Conservation (phyloP, 2,797 vertebrate genomes). For the Diglossa cyanea region DNA sequence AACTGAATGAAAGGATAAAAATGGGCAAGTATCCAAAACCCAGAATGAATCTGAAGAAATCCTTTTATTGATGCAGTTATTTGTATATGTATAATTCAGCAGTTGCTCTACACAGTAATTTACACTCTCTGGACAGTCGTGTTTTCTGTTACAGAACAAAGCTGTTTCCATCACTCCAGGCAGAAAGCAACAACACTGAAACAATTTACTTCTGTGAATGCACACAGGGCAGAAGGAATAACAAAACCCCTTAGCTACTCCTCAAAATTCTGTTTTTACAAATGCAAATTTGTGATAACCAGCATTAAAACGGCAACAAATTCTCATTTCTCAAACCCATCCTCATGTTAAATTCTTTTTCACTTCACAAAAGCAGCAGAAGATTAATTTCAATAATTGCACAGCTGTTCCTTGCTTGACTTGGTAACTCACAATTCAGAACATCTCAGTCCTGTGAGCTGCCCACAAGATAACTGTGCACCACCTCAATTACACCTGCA, state of each 20-base stretch:
- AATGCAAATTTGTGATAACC: not conserved
- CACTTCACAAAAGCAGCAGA: not conserved
- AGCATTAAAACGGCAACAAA: not conserved
- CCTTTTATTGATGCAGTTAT: constrained; percentile 16
- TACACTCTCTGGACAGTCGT: not conserved
- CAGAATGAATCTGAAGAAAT: not conserved
- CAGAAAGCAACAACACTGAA: not conserved
- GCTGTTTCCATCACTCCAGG: not conserved
- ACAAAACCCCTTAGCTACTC: not conserved
- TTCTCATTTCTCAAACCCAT: not conserved
- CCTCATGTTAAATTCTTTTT: not conserved
- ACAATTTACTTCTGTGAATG: not conserved
- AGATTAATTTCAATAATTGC: not conserved
- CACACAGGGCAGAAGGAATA: not conserved
- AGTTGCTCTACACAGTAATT: constrained; percentile 9
- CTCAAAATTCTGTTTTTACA: not conserved
- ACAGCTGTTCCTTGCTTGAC: not conserved
- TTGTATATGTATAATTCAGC: constrained; percentile 48
- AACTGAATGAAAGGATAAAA: constrained; percentile 11
- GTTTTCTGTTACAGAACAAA: constrained; percentile 1
- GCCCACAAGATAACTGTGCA: not conserved
- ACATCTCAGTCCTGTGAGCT: not conserved
- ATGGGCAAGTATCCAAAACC: constrained; percentile 9
- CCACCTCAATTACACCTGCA: constrained; percentile 12
- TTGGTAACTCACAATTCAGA: not conserved